These are phyloP conservation scores for Eubasilissa regina DNA, from an alignment of 1,140 invertebrate genomes.

Conservation along the genomic window DNA sequence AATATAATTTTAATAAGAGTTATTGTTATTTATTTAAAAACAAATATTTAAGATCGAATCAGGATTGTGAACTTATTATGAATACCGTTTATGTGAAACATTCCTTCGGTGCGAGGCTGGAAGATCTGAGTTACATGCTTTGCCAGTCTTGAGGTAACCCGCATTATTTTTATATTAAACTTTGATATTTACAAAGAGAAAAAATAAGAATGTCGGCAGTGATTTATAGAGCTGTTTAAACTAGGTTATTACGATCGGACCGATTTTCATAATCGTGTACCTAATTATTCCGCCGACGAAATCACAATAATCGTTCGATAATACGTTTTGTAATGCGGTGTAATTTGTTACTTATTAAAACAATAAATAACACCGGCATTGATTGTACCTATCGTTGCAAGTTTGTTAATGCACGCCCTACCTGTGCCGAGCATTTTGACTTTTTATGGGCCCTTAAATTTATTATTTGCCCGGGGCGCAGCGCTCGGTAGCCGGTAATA, in stretches of 20 bases:
- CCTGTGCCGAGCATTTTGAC: conserved; percentile 53
- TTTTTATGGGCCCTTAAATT: conserved; percentile 60
- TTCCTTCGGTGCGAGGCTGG: too few relatives aligned
- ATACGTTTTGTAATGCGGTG: conserved; percentile 49
- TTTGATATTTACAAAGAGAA: conserved; percentile 35
- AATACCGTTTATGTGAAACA: too few relatives aligned
- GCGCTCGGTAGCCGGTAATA: conserved; percentile 53
- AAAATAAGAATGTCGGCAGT: conserved; percentile 22
- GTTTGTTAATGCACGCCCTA: conserved; percentile 56
- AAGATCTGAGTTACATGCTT: too few relatives aligned
- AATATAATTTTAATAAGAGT: too few relatives aligned
- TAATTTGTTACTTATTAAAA: conserved; percentile 52
- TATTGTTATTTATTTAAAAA: too few relatives aligned
- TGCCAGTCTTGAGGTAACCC: neutral
- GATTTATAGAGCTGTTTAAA: conserved; percentile 38
- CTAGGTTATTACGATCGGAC: conserved; percentile 27
- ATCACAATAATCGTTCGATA: conserved; percentile 48
- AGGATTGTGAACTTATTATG: too few relatives aligned
- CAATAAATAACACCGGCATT: conserved; percentile 47
- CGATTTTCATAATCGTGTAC: conserved; percentile 39
- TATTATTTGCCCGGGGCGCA: conserved; percentile 54
- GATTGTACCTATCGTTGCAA: conserved; percentile 51
- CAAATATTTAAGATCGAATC: too few relatives aligned
- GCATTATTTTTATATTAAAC: conserved; percentile 30
- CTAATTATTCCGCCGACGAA: conserved; percentile 42